Conservation (phyloP, 2,797 vertebrate genomes). For the Hirundo rustica region DNA sequence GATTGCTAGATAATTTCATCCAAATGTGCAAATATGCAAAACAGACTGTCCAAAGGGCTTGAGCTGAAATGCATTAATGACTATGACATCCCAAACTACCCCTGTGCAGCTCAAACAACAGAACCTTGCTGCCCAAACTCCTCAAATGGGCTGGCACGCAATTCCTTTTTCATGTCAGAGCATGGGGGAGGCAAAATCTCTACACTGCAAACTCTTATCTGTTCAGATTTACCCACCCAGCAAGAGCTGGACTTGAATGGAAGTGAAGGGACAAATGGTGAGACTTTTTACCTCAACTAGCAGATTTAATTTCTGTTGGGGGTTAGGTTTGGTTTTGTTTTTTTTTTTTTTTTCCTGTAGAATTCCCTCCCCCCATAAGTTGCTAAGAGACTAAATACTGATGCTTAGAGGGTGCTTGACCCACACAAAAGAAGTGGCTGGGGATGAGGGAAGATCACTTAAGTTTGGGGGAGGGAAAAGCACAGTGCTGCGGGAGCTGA, state of each 20-base stretch:
- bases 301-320: not conserved
- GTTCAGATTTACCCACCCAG: not conserved
- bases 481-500: too few species aligned
- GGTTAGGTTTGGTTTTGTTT: too few species aligned
- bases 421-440: too few species aligned
- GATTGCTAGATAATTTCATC: not conserved
- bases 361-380: too few species aligned
- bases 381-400: too few species aligned
- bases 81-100: not conserved
- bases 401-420: too few species aligned
- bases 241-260: not conserved
- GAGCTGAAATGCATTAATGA: not conserved
- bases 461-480: too few species aligned
- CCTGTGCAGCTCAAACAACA: not conserved
- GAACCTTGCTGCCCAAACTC: not conserved
- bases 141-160: rapidly evolving
- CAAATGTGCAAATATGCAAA: constrained; percentile 5
- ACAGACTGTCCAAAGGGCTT: not conserved
- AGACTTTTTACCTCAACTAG: not conserved
- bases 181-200: not conserved
- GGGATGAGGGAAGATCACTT: too few species aligned
- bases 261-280: not conserved
- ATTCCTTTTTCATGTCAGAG: not conserved
- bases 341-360: too few species aligned
- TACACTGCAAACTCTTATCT: not conserved